Evolutionary conservation across 2,888 invertebrate species (phyloP).

Genomic region (Phaonia tiefii): DNA sequence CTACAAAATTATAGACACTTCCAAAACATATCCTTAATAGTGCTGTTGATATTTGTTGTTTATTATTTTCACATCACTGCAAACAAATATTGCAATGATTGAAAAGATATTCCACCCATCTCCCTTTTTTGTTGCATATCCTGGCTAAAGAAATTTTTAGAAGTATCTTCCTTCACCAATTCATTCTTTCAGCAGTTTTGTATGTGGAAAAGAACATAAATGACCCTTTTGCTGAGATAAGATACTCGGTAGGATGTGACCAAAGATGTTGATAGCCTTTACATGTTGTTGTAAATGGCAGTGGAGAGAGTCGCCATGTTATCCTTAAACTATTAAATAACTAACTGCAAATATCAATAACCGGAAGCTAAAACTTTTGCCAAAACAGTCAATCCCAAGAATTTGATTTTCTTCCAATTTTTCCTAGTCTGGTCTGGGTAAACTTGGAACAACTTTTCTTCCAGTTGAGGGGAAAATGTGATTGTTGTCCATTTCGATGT

Average conservation of each 20-base stretch:
- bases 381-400: constrained; percentile 9
- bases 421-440: background rate
- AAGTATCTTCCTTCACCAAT: constrained; percentile 21
- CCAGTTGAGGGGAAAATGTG: background rate
- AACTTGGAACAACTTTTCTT: constrained; percentile 17
- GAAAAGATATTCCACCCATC: constrained; percentile 34
- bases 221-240: background rate
- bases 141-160: constrained; percentile 39
- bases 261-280: constrained; percentile 5
- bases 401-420: background rate
- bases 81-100: constrained; percentile 37
- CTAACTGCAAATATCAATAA: constrained; percentile 71
- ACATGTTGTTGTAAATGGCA: too few species aligned
- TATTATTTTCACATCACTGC: constrained; percentile 59
- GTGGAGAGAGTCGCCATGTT: too few species aligned
- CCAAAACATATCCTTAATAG: constrained; percentile 42
- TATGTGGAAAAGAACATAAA: background rate
- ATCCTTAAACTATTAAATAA: constrained; percentile 54
- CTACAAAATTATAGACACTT: constrained; percentile 69
- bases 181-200: constrained; percentile 19
- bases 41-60: constrained; percentile 55
- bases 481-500: constrained; percentile 39
- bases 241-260: background rate
- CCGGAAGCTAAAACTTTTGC: constrained; percentile 67
- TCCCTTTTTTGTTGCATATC: constrained; percentile 28